Percentiles rank a stretch among this genome's conserved stretches.
These are phyloP conservation scores for Falco peregrinus DNA, from an alignment of 2,797 vertebrate genomes.

Conservation along the genomic window DNA sequence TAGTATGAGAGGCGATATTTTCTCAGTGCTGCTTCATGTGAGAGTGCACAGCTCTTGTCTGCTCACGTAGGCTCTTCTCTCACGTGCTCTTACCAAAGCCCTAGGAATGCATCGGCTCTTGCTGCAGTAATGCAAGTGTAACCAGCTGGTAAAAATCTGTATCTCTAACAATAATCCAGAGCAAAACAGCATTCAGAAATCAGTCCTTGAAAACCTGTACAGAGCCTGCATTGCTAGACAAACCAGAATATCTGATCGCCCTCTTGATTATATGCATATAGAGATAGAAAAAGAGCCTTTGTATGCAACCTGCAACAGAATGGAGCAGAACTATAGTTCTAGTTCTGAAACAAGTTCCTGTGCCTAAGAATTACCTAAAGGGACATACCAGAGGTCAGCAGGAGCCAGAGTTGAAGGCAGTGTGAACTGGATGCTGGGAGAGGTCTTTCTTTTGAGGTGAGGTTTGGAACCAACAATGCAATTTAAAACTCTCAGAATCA, in stretches of 20 bases:
- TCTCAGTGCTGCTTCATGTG: fast-evolving
- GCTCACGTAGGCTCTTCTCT: background rate
- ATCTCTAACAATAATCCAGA: background rate
- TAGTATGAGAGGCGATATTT: background rate
- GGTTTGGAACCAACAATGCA: background rate
- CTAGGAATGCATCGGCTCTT: background rate
- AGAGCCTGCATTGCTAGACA: background rate
- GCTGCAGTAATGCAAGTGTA: background rate
- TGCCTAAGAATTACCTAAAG: background rate
- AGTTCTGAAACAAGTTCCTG: background rate
- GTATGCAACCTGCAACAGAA: background rate
- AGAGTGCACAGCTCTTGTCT: background rate
- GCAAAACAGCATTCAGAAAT: background rate
- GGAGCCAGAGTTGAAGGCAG: background rate
- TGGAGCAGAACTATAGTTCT: background rate
- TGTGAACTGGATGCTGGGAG: background rate
- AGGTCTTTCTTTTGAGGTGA: background rate
- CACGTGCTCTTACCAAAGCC: background rate
- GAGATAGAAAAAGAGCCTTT: background rate
- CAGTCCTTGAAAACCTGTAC: background rate
- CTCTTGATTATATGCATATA: background rate
- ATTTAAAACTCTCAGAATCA: background rate
- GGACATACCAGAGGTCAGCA: background rate
- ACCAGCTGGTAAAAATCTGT: background rate
- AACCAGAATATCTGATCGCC: background rate